A percentile compares a stretch with the other conserved stretches of the same genome.
Evolutionary conservation across 1,140 invertebrate species (phyloP).

Genomic region (Dufourea novaeangliae): DNA sequence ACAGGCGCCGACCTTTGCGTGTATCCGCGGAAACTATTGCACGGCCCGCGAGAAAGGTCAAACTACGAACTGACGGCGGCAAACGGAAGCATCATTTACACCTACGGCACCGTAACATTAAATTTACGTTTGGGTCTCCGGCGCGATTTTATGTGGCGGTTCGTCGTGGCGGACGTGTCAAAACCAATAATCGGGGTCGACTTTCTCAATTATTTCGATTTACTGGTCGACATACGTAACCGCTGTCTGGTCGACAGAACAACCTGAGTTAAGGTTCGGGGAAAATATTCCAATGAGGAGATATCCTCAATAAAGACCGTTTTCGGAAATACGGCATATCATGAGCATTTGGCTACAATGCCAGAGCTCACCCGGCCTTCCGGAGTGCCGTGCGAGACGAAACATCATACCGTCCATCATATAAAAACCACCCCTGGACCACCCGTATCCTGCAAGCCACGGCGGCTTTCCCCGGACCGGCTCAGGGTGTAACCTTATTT

Average conservation of each 20-base stretch:
- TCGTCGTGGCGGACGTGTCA: constrained; percentile 72
- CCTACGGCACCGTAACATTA: constrained; percentile 69
- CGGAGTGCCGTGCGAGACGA: neutral
- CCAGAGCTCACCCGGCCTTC: constrained; percentile 39
- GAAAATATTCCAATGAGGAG: neutral
- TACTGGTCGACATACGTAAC: constrained; percentile 71
- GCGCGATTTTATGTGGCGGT: constrained; percentile 70
- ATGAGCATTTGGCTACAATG: constrained; percentile 9
- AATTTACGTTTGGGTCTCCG: constrained; percentile 69
- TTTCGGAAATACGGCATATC: neutral
- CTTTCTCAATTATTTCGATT: constrained; percentile 64
- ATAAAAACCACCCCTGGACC: constrained; percentile 68
- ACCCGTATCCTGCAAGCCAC: constrained; percentile 68
- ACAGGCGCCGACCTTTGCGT: constrained; percentile 54
- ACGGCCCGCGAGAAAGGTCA: neutral
- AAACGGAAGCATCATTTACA: constrained; percentile 64
- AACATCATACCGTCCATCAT: constrained; percentile 39
- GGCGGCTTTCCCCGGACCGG: constrained; percentile 64
- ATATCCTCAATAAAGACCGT: neutral
- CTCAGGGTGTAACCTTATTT: too few species aligned
- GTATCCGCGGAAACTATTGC: constrained; percentile 13
- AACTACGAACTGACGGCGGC: constrained; percentile 58
- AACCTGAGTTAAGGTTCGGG: constrained; percentile 44
- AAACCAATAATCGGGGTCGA: constrained; percentile 56
- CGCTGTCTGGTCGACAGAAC: constrained; percentile 65